phyloP scores from a whole-genome alignment of 2,888 invertebrate genomes.

The Miltochrista miniata region DNA sequence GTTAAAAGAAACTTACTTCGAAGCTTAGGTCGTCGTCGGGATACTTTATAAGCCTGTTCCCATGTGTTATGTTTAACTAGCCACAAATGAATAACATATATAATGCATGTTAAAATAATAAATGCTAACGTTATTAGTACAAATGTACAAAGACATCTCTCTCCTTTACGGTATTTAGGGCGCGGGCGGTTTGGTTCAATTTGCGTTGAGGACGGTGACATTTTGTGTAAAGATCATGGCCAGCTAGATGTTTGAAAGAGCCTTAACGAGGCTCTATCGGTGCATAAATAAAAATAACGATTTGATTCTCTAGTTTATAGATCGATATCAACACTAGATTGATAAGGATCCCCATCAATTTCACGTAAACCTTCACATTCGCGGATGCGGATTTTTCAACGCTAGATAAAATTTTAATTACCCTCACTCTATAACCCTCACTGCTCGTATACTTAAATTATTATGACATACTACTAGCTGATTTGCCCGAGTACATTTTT shows the following conservation, averaged over 20 bases:
- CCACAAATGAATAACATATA: slow-evolving; percentile 55
- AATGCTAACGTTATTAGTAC: slow-evolving; percentile 50
- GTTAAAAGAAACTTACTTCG: slow-evolving; percentile 22
- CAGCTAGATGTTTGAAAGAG: slow-evolving; percentile 6
- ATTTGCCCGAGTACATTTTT: too few relatives aligned
- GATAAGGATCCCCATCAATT: too few relatives aligned
- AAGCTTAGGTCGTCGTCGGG: slow-evolving; percentile 19
- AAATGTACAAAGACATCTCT: slow-evolving; percentile 65
- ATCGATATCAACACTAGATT: too few relatives aligned
- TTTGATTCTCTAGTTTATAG: too few relatives aligned
- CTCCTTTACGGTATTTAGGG: slow-evolving; percentile 63
- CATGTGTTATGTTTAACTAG: slow-evolving; percentile 45
- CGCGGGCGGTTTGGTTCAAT: slow-evolving; percentile 7
- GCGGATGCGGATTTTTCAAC: too few relatives aligned
- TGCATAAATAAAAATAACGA: too few relatives aligned
- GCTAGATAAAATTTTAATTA: too few relatives aligned
- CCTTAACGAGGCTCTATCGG: too few relatives aligned
- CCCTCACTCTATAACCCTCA: too few relatives aligned
- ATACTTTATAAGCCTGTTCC: slow-evolving; percentile 37
- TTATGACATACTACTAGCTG: too few relatives aligned
- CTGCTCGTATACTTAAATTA: too few relatives aligned
- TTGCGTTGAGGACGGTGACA: slow-evolving; percentile 13
- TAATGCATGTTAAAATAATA: slow-evolving; percentile 42
- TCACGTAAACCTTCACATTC: too few relatives aligned
- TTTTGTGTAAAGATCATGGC: slow-evolving; percentile 5